Evolutionary conservation across 2,888 invertebrate genomes (phyloP).

Genomic region (Drosophila infuscata): DNA sequence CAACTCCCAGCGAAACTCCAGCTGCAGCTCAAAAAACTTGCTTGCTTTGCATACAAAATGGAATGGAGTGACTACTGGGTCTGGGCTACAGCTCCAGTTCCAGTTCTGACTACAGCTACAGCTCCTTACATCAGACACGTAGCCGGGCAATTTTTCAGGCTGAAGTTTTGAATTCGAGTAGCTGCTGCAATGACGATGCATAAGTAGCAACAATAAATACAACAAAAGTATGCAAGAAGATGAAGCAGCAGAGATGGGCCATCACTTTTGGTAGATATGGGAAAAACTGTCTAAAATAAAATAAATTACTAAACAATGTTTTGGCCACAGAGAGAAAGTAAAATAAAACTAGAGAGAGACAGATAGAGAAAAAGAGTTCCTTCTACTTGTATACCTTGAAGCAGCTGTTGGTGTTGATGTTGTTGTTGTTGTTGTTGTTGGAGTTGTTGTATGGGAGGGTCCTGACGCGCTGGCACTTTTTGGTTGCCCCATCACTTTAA

Average conservation of each 20-base stretch:
- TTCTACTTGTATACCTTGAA: constrained; percentile 46
- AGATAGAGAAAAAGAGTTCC: constrained; percentile 1
- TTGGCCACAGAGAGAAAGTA: constrained; percentile 26
- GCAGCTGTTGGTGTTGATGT: constrained; percentile 44
- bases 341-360: constrained; percentile 1
- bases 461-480: constrained; percentile 71
- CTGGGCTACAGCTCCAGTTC: background rate
- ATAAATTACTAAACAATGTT: constrained; percentile 81
- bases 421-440: constrained; percentile 13
- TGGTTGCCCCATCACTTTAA: constrained; percentile 69
- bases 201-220: constrained; percentile 69
- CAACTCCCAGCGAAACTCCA: constrained; percentile 41
- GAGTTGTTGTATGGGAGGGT: constrained; percentile 4
- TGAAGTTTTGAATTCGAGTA: constrained; percentile 37
- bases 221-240: constrained; percentile 23
- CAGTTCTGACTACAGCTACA: background rate
- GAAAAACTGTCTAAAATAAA: constrained; percentile 77
- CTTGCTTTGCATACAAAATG: constrained; percentile 59
- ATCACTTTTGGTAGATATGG: constrained; percentile 52
- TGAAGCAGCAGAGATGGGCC: constrained; percentile 28
- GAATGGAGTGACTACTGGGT: background rate
- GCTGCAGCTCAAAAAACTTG: constrained; percentile 44
- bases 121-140: constrained; percentile 46
- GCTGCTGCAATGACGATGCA: constrained; percentile 73
- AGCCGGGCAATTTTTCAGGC: constrained; percentile 70